Evolutionary conservation across 2,797 vertebrate species (phyloP).

Genomic region (Neomorphus geoffroyi): DNA sequence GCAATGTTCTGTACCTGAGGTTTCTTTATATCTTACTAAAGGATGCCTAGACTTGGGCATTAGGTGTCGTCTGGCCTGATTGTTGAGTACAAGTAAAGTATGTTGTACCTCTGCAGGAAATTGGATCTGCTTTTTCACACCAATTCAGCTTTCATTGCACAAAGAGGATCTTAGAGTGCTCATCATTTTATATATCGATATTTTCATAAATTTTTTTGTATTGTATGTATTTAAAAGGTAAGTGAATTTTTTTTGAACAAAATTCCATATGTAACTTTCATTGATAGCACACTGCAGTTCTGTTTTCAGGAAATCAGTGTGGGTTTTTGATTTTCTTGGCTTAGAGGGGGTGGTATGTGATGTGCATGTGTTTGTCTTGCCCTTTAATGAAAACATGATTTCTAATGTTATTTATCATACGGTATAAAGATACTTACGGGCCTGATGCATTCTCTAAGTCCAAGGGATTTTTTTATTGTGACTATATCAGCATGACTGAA

Average conservation of each 20-base stretch:
- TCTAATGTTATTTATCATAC: neutral
- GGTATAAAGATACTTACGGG: neutral
- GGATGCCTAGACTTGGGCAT: neutral
- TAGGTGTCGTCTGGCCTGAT: neutral
- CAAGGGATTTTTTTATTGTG: neutral
- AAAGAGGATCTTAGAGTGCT: neutral
- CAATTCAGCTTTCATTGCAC: neutral
- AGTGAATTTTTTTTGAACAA: neutral
- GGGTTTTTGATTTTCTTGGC: neutral
- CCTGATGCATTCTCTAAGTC: neutral
- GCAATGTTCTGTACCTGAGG: neutral
- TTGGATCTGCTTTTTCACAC: neutral
- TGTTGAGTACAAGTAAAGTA: neutral
- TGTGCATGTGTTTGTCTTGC: neutral
- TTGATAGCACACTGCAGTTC: neutral
- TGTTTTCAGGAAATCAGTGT: neutral
- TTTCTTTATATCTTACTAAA: neutral
- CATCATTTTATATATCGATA: neutral
- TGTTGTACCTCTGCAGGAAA: neutral
- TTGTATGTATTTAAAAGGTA: neutral
- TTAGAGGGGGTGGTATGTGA: too few relatives aligned
- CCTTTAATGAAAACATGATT: neutral
- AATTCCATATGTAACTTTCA: neutral
- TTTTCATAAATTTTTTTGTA: neutral
- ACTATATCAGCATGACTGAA: neutral